These are phyloP conservation scores for Sebastes alutus DNA, from an alignment of 2,797 vertebrate species.

Conservation along the genomic window DNA sequence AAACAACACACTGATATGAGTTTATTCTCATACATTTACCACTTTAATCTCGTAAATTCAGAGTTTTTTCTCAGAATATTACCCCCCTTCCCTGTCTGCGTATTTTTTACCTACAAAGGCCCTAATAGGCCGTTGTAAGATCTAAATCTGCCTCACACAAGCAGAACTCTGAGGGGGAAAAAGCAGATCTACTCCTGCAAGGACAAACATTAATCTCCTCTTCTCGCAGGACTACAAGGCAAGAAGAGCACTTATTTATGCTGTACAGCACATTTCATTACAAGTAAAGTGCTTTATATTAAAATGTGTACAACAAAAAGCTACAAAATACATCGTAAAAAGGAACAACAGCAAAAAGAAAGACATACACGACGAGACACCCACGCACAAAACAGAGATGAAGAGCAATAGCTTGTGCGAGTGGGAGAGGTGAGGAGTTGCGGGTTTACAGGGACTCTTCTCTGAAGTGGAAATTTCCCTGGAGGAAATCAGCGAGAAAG, in stretches of 20 bases:
- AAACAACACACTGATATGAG: no score
- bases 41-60: no score
- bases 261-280: background rate
- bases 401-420: background rate
- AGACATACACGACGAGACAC: background rate
- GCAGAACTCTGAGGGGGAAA: constrained; percentile 1
- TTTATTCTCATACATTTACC: no score
- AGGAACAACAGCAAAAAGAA: background rate
- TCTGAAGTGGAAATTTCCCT: constrained; percentile 65
- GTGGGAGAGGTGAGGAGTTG: background rate
- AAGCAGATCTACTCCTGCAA: constrained; percentile 8
- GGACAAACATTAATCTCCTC: constrained; percentile 37
- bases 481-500: constrained; percentile 65
- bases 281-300: background rate
- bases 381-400: background rate
- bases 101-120: no score
- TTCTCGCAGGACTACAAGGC: background rate
- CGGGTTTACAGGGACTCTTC: constrained; percentile 44
- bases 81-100: no score
- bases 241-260: background rate
- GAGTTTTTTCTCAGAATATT: no score
- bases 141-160: background rate
- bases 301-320: background rate
- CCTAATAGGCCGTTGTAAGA: background rate
- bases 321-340: background rate